phyloP scores from a whole-genome alignment of 2,113 vertebrate species.

The Herpetotheres cachinnans region DNA sequence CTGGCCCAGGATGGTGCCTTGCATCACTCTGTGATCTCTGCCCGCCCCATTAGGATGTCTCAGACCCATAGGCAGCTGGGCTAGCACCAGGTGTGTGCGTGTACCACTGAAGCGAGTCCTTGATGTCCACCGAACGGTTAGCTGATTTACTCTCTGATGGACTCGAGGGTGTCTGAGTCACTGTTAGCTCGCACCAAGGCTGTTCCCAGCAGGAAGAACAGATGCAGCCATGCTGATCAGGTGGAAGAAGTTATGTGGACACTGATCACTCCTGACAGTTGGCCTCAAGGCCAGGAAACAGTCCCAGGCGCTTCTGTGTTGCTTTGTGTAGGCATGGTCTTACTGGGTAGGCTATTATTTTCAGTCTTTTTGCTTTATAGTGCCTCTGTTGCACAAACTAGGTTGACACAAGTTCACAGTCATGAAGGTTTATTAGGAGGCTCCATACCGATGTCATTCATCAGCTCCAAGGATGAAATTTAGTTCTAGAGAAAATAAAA shows the following conservation, averaged over 20 bases:
- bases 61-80: not conserved
- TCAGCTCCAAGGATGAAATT: not conserved
- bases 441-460: not conserved
- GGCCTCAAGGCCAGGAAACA: not conserved
- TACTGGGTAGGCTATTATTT: not conserved
- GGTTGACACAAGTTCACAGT: not conserved
- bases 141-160: not conserved
- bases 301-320: not conserved
- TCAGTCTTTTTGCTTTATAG: not conserved
- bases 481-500: not conserved
- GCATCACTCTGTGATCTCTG: not conserved
- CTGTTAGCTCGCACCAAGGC: not conserved
- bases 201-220: not conserved
- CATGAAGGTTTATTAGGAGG: not conserved
- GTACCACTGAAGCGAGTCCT: not conserved
- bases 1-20: too few species aligned
- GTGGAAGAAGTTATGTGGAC: not conserved
- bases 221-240: accelerated
- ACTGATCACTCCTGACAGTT: not conserved
- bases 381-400: not conserved
- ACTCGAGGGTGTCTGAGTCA: not conserved
- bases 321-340: not conserved
- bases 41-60: not conserved
- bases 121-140: not conserved
- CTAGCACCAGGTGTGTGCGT: accelerated